Base-by-base conservation (phyloP, 2,113 vertebrate genomes). In the Spea multiplicata region DNA sequence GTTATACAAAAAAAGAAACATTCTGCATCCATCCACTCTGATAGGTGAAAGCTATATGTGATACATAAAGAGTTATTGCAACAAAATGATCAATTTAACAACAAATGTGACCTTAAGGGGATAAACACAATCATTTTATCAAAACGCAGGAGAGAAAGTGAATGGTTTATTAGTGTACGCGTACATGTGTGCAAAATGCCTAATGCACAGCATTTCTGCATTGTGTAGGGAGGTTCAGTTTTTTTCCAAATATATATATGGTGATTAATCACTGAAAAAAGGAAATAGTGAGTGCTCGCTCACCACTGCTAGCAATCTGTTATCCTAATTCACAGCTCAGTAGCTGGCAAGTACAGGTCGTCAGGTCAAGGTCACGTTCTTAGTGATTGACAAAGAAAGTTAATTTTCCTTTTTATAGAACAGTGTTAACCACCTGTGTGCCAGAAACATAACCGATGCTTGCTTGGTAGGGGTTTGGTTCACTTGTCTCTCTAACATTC, bases 261-360 rank as follows among this genome's bases (percentile, higher is more conserved):
- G 50, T 70, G 61, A 70, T 77, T 70, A 59, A 77, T 77, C 66
- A 49, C 55, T 62, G 61, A 10, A 77, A 76, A 76, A 70, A 65
- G 53, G 50, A 76, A 70, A 61, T 66, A 61, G 75, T 76, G 53
- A 69, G 52, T 69, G 66, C 45, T 53, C n/a, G 52, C 55, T 77
- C 75, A 62, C 14, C 62, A 70, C 16, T 7, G 66, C 75, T 47
- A 46, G 46, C 67, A 47, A 62, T 77, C 55, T 70, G 62, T 77
- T 77, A 77, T 71, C 75, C 45, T 70, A 50, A 77, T 77, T 71
- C 75, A 70, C 59, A 70, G 75, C 66, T 70, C 67, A 70, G 75
- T 71, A 77, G 67, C 75, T 13, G 61, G 67, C 55, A 70, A 14
- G 30, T 13, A 62, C 48, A 47, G 75, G 75, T 77, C 44, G 6